A percentile compares a stretch with the other conserved stretches of the same genome.
phyloP scores from a whole-genome alignment of 2,888 invertebrate genomes.

The Pseudoips prasinana region DNA sequence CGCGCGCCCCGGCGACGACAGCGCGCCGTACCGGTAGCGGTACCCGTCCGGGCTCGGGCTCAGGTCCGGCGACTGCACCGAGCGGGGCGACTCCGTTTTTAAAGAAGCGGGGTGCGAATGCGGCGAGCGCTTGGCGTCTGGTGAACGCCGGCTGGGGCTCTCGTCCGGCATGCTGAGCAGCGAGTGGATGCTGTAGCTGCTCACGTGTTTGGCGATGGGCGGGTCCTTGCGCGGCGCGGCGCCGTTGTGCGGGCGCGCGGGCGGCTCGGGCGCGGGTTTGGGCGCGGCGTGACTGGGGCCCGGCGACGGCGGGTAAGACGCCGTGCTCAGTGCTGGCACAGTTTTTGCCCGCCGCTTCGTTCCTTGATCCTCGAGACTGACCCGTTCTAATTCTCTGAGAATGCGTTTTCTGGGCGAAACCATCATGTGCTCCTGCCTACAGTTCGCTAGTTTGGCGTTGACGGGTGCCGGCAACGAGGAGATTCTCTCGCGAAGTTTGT shows the following conservation, averaged over 20 bases:
- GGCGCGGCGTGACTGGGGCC: conserved; percentile 43
- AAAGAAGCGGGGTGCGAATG: conserved; percentile 59
- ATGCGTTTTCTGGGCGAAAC: conserved; percentile 93
- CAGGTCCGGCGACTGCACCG: conserved; percentile 65
- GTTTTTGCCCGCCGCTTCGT: conserved; percentile 82
- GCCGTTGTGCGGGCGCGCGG: conserved; percentile 49
- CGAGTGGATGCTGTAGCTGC: conserved; percentile 93
- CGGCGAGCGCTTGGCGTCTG: conserved; percentile 65
- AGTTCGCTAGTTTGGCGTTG: conserved; percentile 68
- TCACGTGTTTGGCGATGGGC: conserved; percentile 73
- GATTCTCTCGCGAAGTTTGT: conserved; percentile 62
- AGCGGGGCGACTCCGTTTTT: conserved; percentile 66
- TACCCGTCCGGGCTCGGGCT: conserved; percentile 70
- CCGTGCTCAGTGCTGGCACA: conserved; percentile 66
- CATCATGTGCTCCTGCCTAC: conserved; percentile 79
- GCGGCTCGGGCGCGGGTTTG: conserved; percentile 36
- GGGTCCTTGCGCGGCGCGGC: conserved; percentile 50
- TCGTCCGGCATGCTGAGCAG: conserved; percentile 86
- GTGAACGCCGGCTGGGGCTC: conserved; percentile 58
- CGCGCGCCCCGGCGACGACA: conserved; percentile 59
- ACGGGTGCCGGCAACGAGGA: conserved; percentile 63
- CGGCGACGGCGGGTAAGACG: conserved; percentile 54
- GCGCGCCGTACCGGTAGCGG: conserved; percentile 62
- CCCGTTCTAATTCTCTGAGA: conserved; percentile 90
- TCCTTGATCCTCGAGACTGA: conserved; percentile 86